A percentile compares a stretch with the other conserved stretches of the same genome.
phyloP scores from a whole-genome alignment of 2,797 vertebrate genomes.

The Spondyliosoma cantharus region DNA sequence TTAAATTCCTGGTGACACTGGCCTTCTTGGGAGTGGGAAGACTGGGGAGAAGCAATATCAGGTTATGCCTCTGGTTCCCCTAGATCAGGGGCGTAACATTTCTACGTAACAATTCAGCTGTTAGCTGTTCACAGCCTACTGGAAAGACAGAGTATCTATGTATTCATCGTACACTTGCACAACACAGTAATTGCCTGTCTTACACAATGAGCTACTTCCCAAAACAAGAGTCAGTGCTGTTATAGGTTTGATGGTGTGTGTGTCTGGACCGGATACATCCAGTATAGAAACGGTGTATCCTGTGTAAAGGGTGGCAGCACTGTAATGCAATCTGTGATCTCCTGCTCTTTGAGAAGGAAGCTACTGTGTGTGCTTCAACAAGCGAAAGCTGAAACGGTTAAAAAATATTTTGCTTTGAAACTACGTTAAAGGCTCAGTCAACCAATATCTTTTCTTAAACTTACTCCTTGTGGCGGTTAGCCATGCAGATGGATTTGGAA shows the following conservation, averaged over 20 bases:
- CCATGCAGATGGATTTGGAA: background rate
- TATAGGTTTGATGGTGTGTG: slow-evolving; percentile 12
- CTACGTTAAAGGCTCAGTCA: background rate
- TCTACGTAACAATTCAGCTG: too few species aligned
- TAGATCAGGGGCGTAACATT: too few species aligned
- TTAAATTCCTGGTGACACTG: too few species aligned
- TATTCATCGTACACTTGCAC: background rate
- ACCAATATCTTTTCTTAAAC: background rate
- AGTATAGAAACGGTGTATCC: slow-evolving; percentile 28
- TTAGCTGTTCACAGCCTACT: background rate
- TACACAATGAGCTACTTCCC: background rate
- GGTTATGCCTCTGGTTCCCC: too few species aligned
- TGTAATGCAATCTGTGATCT: background rate
- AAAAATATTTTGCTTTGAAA: background rate
- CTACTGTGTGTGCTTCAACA: too few species aligned
- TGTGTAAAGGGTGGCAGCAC: slow-evolving; percentile 8
- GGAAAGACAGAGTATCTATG: background rate
- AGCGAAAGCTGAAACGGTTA: background rate
- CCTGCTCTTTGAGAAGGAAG: background rate
- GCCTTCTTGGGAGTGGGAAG: too few species aligned
- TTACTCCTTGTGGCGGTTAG: too few species aligned
- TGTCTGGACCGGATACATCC: slow-evolving; percentile 20
- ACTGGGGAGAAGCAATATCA: too few species aligned
- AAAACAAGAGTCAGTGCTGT: background rate
- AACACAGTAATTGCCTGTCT: background rate